phyloP scores from a whole-genome alignment of 2,888 invertebrate species.

The Idaea straminata region DNA sequence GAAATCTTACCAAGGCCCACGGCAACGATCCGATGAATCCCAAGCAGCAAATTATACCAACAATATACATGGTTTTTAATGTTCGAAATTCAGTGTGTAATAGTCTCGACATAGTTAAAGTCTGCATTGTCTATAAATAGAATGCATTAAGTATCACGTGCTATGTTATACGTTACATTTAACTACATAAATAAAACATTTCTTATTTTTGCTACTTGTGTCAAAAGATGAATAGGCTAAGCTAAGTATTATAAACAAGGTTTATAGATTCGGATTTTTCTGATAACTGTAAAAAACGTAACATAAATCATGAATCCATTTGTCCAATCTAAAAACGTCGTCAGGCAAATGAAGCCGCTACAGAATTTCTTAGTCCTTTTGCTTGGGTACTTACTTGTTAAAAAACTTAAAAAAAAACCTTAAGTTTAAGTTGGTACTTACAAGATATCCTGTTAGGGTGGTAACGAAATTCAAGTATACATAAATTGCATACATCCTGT shows the following conservation, averaged over 20 bases:
- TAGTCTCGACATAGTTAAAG: constrained; percentile 50
- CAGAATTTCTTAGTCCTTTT: no score
- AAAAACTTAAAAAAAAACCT: no score
- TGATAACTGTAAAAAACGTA: no score
- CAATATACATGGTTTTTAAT: constrained; percentile 56
- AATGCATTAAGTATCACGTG: constrained; percentile 4
- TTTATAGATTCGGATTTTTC: no score
- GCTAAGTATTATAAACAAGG: no score
- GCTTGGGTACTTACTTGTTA: no score
- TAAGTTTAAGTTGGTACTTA: constrained; percentile 32
- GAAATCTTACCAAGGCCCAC: constrained; percentile 42
- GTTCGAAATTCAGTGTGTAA: constrained; percentile 54
- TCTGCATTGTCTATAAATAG: constrained; percentile 51
- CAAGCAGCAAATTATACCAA: constrained; percentile 53
- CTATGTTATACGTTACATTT: background rate
- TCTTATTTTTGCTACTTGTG: constrained; percentile 2
- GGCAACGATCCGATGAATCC: constrained; percentile 48
- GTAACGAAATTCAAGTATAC: constrained; percentile 49
- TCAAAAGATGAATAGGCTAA: background rate
- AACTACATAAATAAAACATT: constrained; percentile 2
- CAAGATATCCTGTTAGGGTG: constrained; percentile 41
- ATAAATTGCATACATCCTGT: constrained; percentile 49
- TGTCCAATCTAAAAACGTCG: no score
- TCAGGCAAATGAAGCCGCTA: no score
- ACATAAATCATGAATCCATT: no score